Evolutionary conservation across 2,113 vertebrate genomes (phyloP).

Genomic region (Amphilophus citrinellus): DNA sequence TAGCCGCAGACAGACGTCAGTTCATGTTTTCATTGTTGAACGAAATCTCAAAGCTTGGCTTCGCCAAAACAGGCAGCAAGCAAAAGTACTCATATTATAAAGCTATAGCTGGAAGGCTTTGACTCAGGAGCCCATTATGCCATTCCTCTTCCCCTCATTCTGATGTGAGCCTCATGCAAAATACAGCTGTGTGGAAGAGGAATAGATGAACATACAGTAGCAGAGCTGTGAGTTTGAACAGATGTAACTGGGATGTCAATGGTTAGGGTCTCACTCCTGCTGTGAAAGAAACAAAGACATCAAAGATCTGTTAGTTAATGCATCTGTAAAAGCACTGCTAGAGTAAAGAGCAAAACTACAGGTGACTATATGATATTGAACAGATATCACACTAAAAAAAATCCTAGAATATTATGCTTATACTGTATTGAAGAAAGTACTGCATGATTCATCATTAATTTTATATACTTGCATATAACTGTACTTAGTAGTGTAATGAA

Average conservation of each 20-base stretch:
- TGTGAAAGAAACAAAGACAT: constrained; percentile 29
- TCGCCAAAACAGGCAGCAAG: background rate
- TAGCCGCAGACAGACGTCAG: background rate
- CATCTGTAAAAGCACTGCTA: background rate
- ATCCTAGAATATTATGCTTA: background rate
- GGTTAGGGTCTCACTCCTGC: constrained; percentile 46
- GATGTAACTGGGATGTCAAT: constrained; percentile 8
- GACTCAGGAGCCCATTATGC: background rate
- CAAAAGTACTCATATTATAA: background rate
- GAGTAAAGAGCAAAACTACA: background rate
- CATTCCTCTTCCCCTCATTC: constrained; percentile 2
- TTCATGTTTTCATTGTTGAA: background rate
- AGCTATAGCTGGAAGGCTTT: background rate
- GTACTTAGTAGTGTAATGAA: too few relatives aligned
- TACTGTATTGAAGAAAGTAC: too few relatives aligned
- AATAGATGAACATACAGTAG: constrained; percentile 33
- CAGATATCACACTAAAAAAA: background rate
- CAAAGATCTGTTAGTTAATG: background rate
- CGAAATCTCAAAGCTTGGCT: background rate
- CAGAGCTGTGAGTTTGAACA: constrained; percentile 34
- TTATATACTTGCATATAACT: too few relatives aligned
- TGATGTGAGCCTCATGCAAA: background rate
- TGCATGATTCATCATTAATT: too few relatives aligned
- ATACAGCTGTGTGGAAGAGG: background rate
- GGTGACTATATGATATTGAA: background rate